These are phyloP conservation scores for Oscheius sp. DNA, from an alignment of 1,140 invertebrate species.

Conservation along the genomic window DNA sequence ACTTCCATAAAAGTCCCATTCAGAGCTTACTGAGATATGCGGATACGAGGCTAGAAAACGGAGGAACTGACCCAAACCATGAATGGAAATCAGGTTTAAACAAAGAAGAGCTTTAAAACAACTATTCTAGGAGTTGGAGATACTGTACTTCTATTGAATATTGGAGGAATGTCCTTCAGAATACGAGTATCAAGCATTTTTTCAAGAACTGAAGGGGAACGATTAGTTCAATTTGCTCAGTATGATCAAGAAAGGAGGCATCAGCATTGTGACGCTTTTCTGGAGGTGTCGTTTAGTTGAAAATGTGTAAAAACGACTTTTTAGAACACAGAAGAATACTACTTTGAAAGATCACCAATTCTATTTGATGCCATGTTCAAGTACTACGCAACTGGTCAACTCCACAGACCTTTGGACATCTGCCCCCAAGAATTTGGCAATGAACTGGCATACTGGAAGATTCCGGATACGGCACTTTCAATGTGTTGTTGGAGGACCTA, in stretches of 20 bases:
- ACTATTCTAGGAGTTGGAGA: slow-evolving; percentile 26
- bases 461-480: slow-evolving; percentile 27
- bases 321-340: slow-evolving; percentile 41
- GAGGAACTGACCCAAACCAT: neutral
- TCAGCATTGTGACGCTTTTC: slow-evolving; percentile 19
- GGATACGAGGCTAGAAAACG: neutral
- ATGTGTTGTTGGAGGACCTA: slow-evolving; percentile 29
- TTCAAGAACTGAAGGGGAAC: slow-evolving; percentile 14
- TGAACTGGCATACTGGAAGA: slow-evolving; percentile 31
- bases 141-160: slow-evolving; percentile 28
- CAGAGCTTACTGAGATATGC: neutral
- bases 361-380: slow-evolving; percentile 43
- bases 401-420: slow-evolving; percentile 32
- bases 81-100: neutral
- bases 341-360: slow-evolving; percentile 41
- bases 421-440: slow-evolving; percentile 22
- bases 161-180: slow-evolving; percentile 30
- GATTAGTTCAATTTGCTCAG: slow-evolving; percentile 28
- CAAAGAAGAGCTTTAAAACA: neutral
- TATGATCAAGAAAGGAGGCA: slow-evolving; percentile 29
- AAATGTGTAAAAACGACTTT: neutral
- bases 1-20: neutral
- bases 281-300: too few species aligned
- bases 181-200: slow-evolving; percentile 26
- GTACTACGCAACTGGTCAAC: slow-evolving; percentile 43